Evolutionary conservation across 2,797 vertebrate species (phyloP), one percentile per base, ranked within the genome.

Genomic region (Ambastaia sidthimunki): DNA sequence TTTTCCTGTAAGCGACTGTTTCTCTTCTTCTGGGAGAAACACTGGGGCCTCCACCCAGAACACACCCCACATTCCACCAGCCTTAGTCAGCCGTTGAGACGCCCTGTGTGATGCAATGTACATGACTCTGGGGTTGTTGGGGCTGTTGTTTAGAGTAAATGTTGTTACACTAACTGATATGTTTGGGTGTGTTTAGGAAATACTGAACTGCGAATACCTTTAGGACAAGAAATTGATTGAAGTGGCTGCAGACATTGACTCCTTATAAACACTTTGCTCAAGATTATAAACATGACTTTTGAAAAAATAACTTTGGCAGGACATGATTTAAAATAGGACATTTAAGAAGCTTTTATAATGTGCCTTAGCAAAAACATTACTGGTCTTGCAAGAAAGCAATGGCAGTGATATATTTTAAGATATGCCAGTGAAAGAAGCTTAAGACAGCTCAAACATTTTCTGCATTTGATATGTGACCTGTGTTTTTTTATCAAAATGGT

Each of bases 51-150:
- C 25, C 75, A 60, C 66, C 75, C 41, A 48, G 6, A 60, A 69
- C 54, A 70, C 75, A 60, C 66, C 75, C 48, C n/a, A 70, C 66
- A 77, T 77, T 77, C 75, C 75, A 34, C 2, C 25, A 48, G 54
- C 54, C 48, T 69, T 50, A 70, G 66, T 60, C 75, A 77, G 66
- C 2, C 0, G 18, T 34, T 1, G 19, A 55, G 31, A 67, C 10
- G 41, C 4, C 18, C 54, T 18, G 47, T 48, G 67, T 48, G 41
- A 25, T 10, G 13, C 2, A 48, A 4, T 25, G 48, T 15, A 67
- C 52, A 47, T 25, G 0, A 67, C 44, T 67, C 19, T 44, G 63
- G 50, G 74, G 67, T 76, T 34, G 19, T 15, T 0, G 0, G 50
- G 25, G 31, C 19, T 68, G 23, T 68, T 68, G 54, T 48, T 65